These are phyloP conservation scores for Alectura lathami DNA, from an alignment of 2,113 vertebrate genomes.

Conservation along the genomic window DNA sequence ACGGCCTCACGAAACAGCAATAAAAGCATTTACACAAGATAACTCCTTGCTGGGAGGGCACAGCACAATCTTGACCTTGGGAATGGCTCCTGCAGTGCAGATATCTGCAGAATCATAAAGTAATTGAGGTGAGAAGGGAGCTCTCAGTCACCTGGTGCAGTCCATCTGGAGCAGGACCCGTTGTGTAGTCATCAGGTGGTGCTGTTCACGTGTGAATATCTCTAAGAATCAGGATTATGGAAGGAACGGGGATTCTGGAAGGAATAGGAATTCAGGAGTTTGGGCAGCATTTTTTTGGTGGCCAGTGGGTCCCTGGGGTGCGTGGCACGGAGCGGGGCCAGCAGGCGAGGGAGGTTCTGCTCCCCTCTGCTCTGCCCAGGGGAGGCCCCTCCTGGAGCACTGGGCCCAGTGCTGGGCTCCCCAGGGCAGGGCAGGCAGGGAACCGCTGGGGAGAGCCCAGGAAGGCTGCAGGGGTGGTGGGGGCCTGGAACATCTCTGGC, in stretches of 20 bases:
- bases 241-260: not conserved
- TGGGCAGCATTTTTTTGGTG: not conserved
- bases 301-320: too few relatives aligned
- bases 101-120: constrained; percentile 21
- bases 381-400: not conserved
- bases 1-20: not conserved
- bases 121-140: constrained; percentile 16
- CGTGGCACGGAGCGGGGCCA: too few relatives aligned
- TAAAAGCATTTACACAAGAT: not conserved
- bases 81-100: not conserved
- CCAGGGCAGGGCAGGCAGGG: not conserved
- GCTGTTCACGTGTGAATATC: not conserved
- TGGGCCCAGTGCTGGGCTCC: not conserved
- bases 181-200: fast-evolving
- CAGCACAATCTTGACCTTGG: not conserved
- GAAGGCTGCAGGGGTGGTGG: too few relatives aligned
- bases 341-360: not conserved
- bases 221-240: not conserved
- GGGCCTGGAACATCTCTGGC: too few relatives aligned
- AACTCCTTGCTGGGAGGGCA: not conserved
- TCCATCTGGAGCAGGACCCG: not conserved
- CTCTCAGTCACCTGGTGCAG: not conserved
- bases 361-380: not conserved
- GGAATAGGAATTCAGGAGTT: too few relatives aligned
- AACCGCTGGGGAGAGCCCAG: too few relatives aligned